Percentiles rank a stretch among this genome's conserved stretches.
These are phyloP conservation scores for Argyra leucocephala DNA, from an alignment of 2,888 invertebrate genomes.

Conservation along the genomic window DNA sequence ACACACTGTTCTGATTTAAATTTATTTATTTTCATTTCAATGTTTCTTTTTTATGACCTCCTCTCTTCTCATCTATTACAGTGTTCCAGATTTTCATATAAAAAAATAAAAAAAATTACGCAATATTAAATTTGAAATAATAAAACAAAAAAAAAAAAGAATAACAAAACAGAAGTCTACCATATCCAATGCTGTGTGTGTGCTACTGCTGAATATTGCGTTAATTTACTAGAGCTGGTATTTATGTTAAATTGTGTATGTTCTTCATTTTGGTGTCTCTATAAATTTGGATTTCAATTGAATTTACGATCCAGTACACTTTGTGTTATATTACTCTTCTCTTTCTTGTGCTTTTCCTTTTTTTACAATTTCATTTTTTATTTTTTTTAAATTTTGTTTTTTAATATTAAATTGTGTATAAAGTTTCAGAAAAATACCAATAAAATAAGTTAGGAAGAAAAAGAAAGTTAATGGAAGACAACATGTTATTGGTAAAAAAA, in stretches of 20 bases:
- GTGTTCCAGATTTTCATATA: neutral
- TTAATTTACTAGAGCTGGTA: neutral
- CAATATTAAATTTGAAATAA: neutral
- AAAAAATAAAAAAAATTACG: neutral
- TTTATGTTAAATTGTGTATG: neutral
- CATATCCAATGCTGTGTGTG: no score
- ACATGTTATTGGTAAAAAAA: neutral
- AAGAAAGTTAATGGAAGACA: neutral
- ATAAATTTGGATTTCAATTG: neutral
- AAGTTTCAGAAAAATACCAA: neutral
- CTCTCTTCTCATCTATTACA: neutral
- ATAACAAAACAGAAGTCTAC: neutral
- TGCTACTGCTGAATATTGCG: neutral
- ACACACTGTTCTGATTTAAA: no score
- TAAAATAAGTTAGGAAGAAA: neutral
- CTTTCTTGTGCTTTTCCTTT: no score
- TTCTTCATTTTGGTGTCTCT: neutral
- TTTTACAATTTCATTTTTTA: neutral
- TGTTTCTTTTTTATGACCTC: no score
- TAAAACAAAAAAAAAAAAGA: neutral
- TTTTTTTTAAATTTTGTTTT: neutral
- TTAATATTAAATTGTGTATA: neutral
- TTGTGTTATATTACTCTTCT: neutral
- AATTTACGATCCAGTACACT: neutral
- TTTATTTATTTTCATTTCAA: neutral